Evolutionary conservation across 2,888 invertebrate species (phyloP), one percentile per base, ranked within the genome.

Genomic region (Xestia xanthographa): DNA sequence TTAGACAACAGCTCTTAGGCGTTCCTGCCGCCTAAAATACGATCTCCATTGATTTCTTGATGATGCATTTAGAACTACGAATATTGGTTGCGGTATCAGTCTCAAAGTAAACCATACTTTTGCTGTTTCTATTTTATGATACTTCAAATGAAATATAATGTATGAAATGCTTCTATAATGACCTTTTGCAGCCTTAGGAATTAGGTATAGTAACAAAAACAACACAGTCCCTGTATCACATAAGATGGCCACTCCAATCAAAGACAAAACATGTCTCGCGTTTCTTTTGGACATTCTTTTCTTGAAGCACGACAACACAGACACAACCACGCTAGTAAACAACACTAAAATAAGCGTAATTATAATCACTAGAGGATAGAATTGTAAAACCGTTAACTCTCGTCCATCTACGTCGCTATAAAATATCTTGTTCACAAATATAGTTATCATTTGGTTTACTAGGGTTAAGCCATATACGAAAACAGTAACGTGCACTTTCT

Each of bases 241-340:
- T 11, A 85, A 29, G 17, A 85, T 77, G 20, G 82, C 85, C 9
- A 85, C 85, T 29, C 82, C 80, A 50, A 85, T 68, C 69, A 85
- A 41, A n/a, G 85, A 70, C 12, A 82, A 17, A 17, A 80, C 50
- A 62, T 82, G 78, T 43, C 50, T 73, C 0, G 56, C 56, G 6
- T 77, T 85, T 29, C 78, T 85, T 17, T 73, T 71, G 38, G 80
- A 80, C 14, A 78, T 68, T 20, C 26, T 74, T 53, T 66, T 82
- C 45, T 78, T 80, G 60, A 65, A 78, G 66, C 85, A 85, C 17
- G 82, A 82, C 74, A 85, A 45, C 11, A 85, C 85, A 20, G 83
- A 76, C n/a, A 68, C 20, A 22, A 75, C 60, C 2, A 82, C 68
- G 8, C 68, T 56, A 5, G 72, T 50, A 45, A 80, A 80, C 1